phyloP scores from a whole-genome alignment of 2,113 vertebrate species.

The Istiophorus platypterus region DNA sequence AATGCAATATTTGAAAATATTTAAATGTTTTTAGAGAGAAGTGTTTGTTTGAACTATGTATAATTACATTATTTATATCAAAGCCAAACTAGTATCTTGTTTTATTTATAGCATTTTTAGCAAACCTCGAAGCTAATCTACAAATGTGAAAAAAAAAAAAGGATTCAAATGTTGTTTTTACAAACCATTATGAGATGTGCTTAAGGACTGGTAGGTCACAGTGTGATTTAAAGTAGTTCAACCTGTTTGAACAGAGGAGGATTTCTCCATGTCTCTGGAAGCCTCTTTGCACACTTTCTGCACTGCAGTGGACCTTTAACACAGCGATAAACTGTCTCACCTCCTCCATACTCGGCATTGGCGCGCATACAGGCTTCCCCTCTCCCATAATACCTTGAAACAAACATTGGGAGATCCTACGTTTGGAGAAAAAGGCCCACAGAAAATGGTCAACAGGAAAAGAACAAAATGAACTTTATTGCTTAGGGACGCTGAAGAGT shows the following conservation, averaged over 20 bases:
- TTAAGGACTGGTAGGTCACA: slow-evolving; percentile 35
- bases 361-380: slow-evolving; percentile 7
- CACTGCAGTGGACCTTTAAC: slow-evolving; percentile 25
- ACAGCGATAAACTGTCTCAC: slow-evolving; percentile 27
- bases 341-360: slow-evolving; percentile 36
- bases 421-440: not conserved
- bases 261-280: slow-evolving; percentile 31
- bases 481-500: slow-evolving; percentile 18
- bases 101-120: slow-evolving; percentile 75
- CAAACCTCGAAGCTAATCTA: slow-evolving; percentile 65
- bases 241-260: slow-evolving; percentile 28
- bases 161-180: slow-evolving; percentile 75
- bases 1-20: slow-evolving; percentile 78
- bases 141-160: slow-evolving; percentile 66
- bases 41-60: slow-evolving; percentile 69
- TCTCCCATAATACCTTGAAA: slow-evolving; percentile 27
- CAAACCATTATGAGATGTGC: slow-evolving; percentile 57
- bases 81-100: slow-evolving; percentile 71
- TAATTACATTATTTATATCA: slow-evolving; percentile 75
- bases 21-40: slow-evolving; percentile 73
- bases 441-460: slow-evolving; percentile 33
- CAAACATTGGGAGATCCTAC: slow-evolving; percentile 27
- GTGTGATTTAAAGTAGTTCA: slow-evolving; percentile 41
- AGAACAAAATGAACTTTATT: slow-evolving; percentile 35
- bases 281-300: slow-evolving; percentile 21